A percentile compares a stretch with the other conserved stretches of the same genome.
Evolutionary conservation across 2,113 vertebrate species (phyloP).

Genomic region (Albula goreensis): DNA sequence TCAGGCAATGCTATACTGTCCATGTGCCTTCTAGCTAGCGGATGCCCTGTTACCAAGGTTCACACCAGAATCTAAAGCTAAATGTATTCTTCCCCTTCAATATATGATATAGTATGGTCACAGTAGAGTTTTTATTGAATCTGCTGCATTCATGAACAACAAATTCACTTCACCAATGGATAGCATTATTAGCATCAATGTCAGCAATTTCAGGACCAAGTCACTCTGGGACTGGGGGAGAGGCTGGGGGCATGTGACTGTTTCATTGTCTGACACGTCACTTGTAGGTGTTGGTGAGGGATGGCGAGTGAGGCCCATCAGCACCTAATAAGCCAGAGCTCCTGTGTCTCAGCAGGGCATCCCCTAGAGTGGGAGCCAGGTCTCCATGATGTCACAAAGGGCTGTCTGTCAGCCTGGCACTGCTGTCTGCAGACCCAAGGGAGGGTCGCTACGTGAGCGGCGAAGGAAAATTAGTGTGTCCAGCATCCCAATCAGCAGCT

Average conservation of each 20-base stretch:
- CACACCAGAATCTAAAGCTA: too few species aligned
- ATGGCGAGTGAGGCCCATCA: background rate
- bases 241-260: background rate
- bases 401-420: background rate
- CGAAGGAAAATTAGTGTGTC: background rate
- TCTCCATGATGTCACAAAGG: background rate
- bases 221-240: too few species aligned
- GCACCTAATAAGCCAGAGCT: slow-evolving; percentile 9
- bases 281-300: slow-evolving; percentile 3
- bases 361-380: background rate
- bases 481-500: background rate
- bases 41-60: too few species aligned
- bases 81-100: too few species aligned
- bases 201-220: too few species aligned
- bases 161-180: too few species aligned
- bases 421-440: slow-evolving; percentile 2
- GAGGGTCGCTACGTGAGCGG: background rate
- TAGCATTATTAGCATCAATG: too few species aligned
- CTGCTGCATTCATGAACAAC: too few species aligned
- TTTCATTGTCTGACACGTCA: background rate
- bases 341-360: background rate
- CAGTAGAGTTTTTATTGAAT: too few species aligned
- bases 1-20: too few species aligned
- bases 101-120: too few species aligned
- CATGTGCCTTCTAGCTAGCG: too few species aligned